Evolutionary conservation across 2,797 vertebrate species (phyloP).

Genomic region (Gymnoscopelus braueri): DNA sequence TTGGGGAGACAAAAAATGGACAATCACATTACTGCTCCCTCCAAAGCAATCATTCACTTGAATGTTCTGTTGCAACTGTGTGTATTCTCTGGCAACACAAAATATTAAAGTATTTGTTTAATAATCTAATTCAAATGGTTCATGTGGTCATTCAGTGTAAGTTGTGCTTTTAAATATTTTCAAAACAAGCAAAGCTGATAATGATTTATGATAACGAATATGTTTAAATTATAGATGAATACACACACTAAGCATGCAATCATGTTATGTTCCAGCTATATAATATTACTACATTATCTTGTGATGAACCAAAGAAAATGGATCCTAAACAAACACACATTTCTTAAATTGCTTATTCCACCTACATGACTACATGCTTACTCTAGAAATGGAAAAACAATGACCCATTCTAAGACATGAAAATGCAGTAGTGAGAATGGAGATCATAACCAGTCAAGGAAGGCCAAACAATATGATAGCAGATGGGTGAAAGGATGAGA

Average conservation of each 20-base stretch:
- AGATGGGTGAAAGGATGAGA: background rate
- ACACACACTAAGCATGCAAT: no score
- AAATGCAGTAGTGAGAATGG: background rate
- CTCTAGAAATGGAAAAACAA: conserved; percentile 25
- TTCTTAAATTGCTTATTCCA: conserved; percentile 14
- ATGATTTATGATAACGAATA: no score
- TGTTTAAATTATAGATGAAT: background rate
- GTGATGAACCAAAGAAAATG: conserved; percentile 6
- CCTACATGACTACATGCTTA: background rate
- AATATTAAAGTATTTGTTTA: no score
- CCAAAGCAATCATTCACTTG: no score
- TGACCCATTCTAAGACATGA: conserved; percentile 14
- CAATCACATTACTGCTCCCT: no score
- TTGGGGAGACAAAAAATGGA: no score
- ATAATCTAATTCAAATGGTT: no score
- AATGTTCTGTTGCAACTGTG: no score
- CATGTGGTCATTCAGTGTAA: no score
- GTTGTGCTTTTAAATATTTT: no score
- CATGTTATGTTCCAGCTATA: background rate
- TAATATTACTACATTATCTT: background rate
- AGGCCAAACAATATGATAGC: background rate
- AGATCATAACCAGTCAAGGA: conserved; percentile 8
- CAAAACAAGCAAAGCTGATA: no score
- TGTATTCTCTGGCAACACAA: no score
- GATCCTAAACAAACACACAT: conserved; percentile 5